A percentile compares a stretch with the other conserved stretches of the same genome.
phyloP scores from a whole-genome alignment of 2,113 vertebrate genomes.

The Caloenas nicobarica region DNA sequence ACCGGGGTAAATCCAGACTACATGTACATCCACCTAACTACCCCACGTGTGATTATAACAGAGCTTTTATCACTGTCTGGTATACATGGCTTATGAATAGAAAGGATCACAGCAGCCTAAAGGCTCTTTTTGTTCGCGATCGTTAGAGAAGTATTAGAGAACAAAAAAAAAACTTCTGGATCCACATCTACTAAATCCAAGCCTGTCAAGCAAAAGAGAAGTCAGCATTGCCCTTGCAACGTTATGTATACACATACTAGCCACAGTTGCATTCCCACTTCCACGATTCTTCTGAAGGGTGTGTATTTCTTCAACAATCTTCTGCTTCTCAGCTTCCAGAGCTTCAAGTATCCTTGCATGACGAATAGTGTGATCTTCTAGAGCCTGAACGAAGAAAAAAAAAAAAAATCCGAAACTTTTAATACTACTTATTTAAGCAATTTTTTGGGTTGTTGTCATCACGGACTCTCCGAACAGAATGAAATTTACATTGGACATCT shows the following conservation, averaged over 20 bases:
- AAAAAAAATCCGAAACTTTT: background rate
- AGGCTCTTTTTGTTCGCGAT: background rate
- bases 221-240: background rate
- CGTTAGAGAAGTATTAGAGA: background rate
- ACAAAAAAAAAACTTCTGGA: background rate
- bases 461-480: background rate
- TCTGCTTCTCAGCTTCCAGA: conserved; percentile 90
- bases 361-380: conserved; percentile 86
- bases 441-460: background rate
- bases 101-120: background rate
- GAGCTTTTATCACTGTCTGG: background rate
- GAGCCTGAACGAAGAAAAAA: conserved; percentile 69
- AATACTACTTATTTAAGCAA: background rate
- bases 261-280: conserved; percentile 21
- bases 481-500: background rate
- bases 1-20: background rate
- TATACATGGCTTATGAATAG: background rate
- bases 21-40: background rate
- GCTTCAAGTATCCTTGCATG: conserved; percentile 91
- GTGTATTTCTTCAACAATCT: conserved; percentile 86
- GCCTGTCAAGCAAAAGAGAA: background rate
- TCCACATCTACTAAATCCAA: background rate
- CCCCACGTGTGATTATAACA: background rate
- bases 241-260: background rate
- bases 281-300: conserved; percentile 79